These are phyloP conservation scores for Amitus sp. DNA, from an alignment of 2,888 invertebrate genomes.

Conservation along the genomic window DNA sequence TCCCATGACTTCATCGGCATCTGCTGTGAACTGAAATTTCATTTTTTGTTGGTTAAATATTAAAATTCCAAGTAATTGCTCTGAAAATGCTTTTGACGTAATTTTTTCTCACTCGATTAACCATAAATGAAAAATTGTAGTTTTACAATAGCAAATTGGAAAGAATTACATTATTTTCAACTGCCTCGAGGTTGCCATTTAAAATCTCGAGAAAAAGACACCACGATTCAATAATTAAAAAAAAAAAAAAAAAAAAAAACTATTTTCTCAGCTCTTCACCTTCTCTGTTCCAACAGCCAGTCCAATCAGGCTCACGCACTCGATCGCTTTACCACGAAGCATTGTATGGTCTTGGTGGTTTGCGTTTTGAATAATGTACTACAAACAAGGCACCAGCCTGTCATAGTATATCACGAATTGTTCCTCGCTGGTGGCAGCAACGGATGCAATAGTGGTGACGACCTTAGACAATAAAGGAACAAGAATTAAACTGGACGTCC, in stretches of 20 bases:
- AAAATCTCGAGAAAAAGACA: no score
- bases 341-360: slow-evolving; percentile 87
- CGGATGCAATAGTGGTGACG: slow-evolving; percentile 98
- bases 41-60: no score
- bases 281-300: slow-evolving; percentile 84
- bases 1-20: slow-evolving; percentile 97
- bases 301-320: slow-evolving; percentile 98
- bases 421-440: slow-evolving; percentile 97
- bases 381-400: slow-evolving; percentile 89
- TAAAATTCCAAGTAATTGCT: no score
- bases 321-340: slow-evolving; percentile 97
- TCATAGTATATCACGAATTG: slow-evolving; percentile 96
- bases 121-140: no score
- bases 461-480: slow-evolving; percentile 64
- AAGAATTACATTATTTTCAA: no score
- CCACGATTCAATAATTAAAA: no score
- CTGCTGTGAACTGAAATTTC: slow-evolving; percentile 81
- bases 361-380: slow-evolving; percentile 96
- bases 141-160: no score
- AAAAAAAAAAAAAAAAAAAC: no score
- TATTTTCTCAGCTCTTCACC: slow-evolving; percentile 47
- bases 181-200: no score
- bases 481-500: slow-evolving; percentile 4
- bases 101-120: no score
- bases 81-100: no score